Base-by-base conservation (phyloP, 2,113 vertebrate genomes). In the Varanus salvator region DNA sequence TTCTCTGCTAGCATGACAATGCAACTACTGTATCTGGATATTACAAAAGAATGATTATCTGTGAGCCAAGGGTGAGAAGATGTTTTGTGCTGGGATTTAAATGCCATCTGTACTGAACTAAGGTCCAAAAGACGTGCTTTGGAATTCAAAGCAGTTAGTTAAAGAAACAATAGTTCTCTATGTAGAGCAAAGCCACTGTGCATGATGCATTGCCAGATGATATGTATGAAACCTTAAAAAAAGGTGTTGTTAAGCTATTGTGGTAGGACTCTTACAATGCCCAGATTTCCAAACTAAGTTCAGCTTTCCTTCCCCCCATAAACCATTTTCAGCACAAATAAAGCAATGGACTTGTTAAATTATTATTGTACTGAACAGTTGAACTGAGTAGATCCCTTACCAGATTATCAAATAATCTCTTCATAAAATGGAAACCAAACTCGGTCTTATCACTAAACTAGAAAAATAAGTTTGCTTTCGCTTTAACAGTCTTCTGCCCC, bases 151-250 rank as follows among this genome's bases (percentile, higher is more conserved):
- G 71, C 89, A 93, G 68, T 84, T 77, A 85, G 31, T 34, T 78
- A 57, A 78, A 68, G 44, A 90, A 94, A 96, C 93, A 96, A 89
- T 91, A 74, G 31, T 68, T 85, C 89, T 54, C 93, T 94, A 94
- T 94, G 87, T 95, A 89, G 60, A 74, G 29, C 87, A 91, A 92
- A 92, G 74, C 80, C 88, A 86, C 89, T 90, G 87, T 90, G 21
- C 0, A 0, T 85, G 44, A 85, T 86, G 0, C 0, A 90, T 89
- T 89, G 80, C n/a, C 68, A 86, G 34, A 54, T 68, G 54, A 92
- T 87, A 17, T 72, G 6, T 76, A 14, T 60, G 84, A 83, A 77
- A 25, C 31, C 52, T 78, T n/a, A n/a, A 44, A 52, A 71, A 71
- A 9, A 1, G 34, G 60, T 88, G 23, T 6, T 14, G 48, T 69